These are phyloP conservation scores for Drosophila pseudoananassae DNA, from an alignment of 1,140 invertebrate species.

Conservation along the genomic window DNA sequence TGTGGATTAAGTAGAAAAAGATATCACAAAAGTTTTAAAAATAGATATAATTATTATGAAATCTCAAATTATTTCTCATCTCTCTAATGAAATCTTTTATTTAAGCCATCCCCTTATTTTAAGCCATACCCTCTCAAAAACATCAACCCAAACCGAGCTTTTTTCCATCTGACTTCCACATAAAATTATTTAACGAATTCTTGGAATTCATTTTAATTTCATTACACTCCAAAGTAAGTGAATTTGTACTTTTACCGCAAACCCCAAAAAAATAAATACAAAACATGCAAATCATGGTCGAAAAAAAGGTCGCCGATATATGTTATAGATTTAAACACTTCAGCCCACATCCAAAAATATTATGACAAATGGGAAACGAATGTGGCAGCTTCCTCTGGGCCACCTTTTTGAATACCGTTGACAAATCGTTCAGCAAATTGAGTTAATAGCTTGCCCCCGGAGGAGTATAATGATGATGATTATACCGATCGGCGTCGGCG, in stretches of 20 bases:
- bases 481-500: slow-evolving; percentile 43
- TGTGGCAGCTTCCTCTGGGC: slow-evolving; percentile 15
- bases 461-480: slow-evolving; percentile 37
- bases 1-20: slow-evolving; percentile 24
- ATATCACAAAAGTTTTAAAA: slow-evolving; percentile 2
- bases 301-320: slow-evolving; percentile 26
- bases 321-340: slow-evolving; percentile 71
- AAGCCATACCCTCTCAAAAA: background rate
- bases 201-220: slow-evolving; percentile 30
- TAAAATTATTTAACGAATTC: slow-evolving; percentile 31
- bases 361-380: slow-evolving; percentile 66
- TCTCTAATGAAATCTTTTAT: too few relatives aligned
- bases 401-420: slow-evolving; percentile 39
- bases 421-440: slow-evolving; percentile 63
- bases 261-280: slow-evolving; percentile 9
- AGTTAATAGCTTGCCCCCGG: slow-evolving; percentile 59
- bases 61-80: too few relatives aligned
- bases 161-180: slow-evolving; percentile 10
- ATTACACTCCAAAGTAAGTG: slow-evolving; percentile 20
- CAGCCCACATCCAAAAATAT: slow-evolving; percentile 65
- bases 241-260: slow-evolving; percentile 56
- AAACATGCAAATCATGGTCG: slow-evolving; percentile 54
- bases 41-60: background rate
- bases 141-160: slow-evolving; percentile 1
- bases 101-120: background rate